Evolutionary conservation across 2,888 invertebrate genomes (phyloP), one percentile per base, ranked within the genome.

Genomic region (Gastrophysa polygoni): DNA sequence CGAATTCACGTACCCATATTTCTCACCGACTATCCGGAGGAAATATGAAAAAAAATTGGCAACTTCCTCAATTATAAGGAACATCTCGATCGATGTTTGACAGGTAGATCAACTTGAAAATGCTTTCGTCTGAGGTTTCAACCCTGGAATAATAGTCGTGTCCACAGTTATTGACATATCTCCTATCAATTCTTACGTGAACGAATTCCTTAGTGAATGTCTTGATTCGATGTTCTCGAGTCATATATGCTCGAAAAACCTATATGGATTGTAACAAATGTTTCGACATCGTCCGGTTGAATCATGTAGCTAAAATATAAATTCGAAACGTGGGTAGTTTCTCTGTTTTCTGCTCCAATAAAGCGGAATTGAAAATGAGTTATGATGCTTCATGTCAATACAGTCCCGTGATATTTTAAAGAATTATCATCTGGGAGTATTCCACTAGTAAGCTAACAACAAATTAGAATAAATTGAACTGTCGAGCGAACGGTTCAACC

Each of bases 381-480:
- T 57, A 56, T 56, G 14, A 24, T 38, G 46, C 34, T 43, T 14
- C 14, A 63, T 50, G 50, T 63, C 50, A 59, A 50, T 63, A 59
- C 54, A 58, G 49, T n/a, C 32, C 48, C 44, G 29, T 14, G 34
- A 58, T 55, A 55, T 52, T 59, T 55, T 46, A 47, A 63, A 59
- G 32, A 51, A 61, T 56, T 56, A 63, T 59, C 56, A 43, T 63
- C 56, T 29, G 10, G 51, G 56, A 51, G 56, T 63, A 63, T 59
- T 50, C 43, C 46, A 51, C 58, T 58, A 57, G 61, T 43, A 51
- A 67, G 59, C 61, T 59, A 57, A 65, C 69, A 64, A 67, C 62
- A 75, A 77, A 78, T 78, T 78, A 77, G 75, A 77, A 77, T 76
- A 77, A 78, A 78, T 75, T 76, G 75, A 73, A 68, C 74, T 72